A percentile compares a stretch with the other conserved stretches of the same genome.
Evolutionary conservation across 2,888 invertebrate genomes (phyloP).

Genomic region (Glaucopsyche alexis): DNA sequence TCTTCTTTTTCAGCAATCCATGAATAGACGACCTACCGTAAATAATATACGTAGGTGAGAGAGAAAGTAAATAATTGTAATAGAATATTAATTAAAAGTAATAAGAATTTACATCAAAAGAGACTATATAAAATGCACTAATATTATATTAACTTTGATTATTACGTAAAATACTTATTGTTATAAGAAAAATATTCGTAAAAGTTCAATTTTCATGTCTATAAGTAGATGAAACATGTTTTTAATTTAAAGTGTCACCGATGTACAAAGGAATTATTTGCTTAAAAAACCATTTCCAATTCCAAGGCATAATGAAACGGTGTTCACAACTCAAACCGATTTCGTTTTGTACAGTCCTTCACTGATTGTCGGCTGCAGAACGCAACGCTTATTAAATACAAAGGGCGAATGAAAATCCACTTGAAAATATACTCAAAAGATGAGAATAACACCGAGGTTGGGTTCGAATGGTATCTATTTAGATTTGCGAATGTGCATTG

Average conservation of each 20-base stretch:
- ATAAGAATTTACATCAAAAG: no score
- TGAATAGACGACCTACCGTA: background rate
- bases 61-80: background rate
- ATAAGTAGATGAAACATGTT: constrained; percentile 15
- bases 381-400: constrained; percentile 27
- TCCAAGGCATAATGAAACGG: constrained; percentile 50
- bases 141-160: no score
- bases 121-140: no score
- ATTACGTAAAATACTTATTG: no score
- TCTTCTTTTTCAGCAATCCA: background rate
- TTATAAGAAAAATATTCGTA: background rate
- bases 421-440: constrained; percentile 18
- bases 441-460: background rate
- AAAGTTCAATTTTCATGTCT: background rate
- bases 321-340: constrained; percentile 40
- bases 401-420: constrained; percentile 12
- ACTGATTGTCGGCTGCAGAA: constrained; percentile 20
- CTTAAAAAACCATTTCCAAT: constrained; percentile 49
- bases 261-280: constrained; percentile 28
- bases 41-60: background rate
- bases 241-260: constrained; percentile 23
- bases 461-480: background rate
- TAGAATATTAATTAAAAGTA: no score
- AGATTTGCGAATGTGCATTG: background rate
- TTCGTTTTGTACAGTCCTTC: constrained; percentile 15